Conservation (phyloP, 1,140 invertebrate genomes). For the Triops cancriformis region DNA sequence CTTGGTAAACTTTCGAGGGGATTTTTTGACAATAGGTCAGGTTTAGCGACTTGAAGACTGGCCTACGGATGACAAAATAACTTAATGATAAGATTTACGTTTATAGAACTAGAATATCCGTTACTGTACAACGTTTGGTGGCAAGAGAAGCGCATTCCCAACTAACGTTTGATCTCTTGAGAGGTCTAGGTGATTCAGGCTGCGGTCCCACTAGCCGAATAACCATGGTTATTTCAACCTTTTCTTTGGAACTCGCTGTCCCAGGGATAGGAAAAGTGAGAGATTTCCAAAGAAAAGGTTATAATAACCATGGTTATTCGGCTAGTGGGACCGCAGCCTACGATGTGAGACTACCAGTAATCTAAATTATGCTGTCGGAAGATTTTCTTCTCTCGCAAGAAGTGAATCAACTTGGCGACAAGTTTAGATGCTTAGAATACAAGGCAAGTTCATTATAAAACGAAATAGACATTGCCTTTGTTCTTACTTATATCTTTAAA, state of each 20-base stretch:
- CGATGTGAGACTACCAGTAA: conserved; percentile 17
- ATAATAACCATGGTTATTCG: no score
- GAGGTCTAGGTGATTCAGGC: conserved; percentile 21
- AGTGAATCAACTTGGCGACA: conserved; percentile 3
- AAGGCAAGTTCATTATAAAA: background rate
- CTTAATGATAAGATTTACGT: background rate
- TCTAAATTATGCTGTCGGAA: conserved; percentile 26
- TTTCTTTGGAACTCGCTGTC: no score
- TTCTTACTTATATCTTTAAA: conserved; percentile 20
- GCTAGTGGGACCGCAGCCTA: no score
- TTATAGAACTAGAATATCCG: no score
- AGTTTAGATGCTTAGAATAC: conserved; percentile 27
- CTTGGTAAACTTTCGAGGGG: conserved; percentile 25
- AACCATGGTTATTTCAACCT: no score
- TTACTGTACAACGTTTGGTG: conserved; percentile 23
- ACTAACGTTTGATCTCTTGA: conserved; percentile 24
- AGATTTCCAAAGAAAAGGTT: no score
- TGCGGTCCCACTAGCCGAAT: no score
- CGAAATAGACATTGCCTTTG: background rate
- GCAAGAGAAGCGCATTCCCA: conserved; percentile 21
- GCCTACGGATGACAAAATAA: background rate
- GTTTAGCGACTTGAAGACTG: conserved; percentile 18
- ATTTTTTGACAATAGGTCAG: conserved; percentile 26
- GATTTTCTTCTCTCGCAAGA: conserved; percentile 21
- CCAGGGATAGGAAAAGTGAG: no score